Evolutionary conservation across 2,113 vertebrate genomes (phyloP).

Genomic region (Copsychus sechellarum): DNA sequence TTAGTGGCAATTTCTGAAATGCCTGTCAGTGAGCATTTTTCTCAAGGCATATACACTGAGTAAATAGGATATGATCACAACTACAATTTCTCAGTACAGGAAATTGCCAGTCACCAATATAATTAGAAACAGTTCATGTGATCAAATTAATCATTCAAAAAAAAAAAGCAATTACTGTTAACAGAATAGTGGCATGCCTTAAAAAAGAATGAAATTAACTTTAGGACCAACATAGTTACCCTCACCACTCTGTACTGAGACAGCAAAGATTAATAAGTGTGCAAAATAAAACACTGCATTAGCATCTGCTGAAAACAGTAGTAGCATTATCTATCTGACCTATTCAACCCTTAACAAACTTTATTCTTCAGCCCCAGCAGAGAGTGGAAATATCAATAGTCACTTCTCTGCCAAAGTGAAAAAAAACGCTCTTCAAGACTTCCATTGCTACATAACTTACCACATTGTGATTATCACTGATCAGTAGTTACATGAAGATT

Average conservation of each 20-base stretch:
- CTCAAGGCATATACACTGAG: not conserved
- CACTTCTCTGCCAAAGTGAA: slow-evolving; percentile 8
- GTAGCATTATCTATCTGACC: slow-evolving; percentile 48
- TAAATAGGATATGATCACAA: slow-evolving; percentile 44
- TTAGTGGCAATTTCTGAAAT: not conserved
- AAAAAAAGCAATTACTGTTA: slow-evolving; percentile 65
- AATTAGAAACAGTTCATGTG: slow-evolving; percentile 63
- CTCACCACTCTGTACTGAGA: slow-evolving; percentile 14
- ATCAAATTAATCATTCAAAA: slow-evolving; percentile 67
- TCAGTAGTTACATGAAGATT: not conserved
- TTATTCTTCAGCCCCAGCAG: slow-evolving; percentile 15
- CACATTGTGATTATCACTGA: not conserved
- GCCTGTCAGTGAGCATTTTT: not conserved
- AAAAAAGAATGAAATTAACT: slow-evolving; percentile 68
- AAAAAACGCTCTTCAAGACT: not conserved
- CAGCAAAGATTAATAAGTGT: slow-evolving; percentile 61
- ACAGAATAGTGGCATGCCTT: slow-evolving; percentile 59
- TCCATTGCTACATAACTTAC: not conserved
- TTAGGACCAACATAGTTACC: slow-evolving; percentile 27
- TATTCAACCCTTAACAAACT: slow-evolving; percentile 48
- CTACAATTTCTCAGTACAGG: slow-evolving; percentile 26
- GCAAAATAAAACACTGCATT: slow-evolving; percentile 45
- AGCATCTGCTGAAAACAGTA: slow-evolving; percentile 49
- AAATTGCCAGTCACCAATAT: slow-evolving; percentile 60
- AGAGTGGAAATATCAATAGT: slow-evolving; percentile 14